A percentile compares a stretch with the other conserved stretches of the same genome.
Evolutionary conservation across 2,797 vertebrate genomes (phyloP).

Genomic region (Ibycter americanus): DNA sequence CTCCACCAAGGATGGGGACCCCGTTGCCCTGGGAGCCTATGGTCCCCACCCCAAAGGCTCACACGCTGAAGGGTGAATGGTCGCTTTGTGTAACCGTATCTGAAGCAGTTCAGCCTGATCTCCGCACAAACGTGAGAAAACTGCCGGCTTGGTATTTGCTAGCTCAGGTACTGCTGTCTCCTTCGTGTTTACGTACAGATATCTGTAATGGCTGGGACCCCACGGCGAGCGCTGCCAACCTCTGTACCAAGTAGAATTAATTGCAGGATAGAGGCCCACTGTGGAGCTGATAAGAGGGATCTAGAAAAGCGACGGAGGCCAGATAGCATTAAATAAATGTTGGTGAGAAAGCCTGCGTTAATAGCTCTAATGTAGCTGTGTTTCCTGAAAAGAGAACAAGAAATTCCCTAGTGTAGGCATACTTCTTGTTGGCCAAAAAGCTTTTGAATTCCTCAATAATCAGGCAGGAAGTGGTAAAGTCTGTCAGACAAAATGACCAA

Average conservation of each 20-base stretch:
- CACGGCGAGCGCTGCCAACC: rapidly evolving
- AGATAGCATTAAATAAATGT: slow-evolving; percentile 17
- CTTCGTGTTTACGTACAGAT: rapidly evolving
- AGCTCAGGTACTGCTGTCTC: background rate
- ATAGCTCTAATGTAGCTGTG: background rate
- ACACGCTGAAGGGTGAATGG: background rate
- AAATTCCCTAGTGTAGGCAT: slow-evolving; percentile 20
- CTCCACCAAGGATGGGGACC: background rate
- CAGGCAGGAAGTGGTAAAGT: slow-evolving; percentile 48
- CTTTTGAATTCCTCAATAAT: slow-evolving; percentile 33
- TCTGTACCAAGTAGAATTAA: background rate
- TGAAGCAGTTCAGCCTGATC: background rate
- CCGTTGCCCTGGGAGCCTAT: rapidly evolving
- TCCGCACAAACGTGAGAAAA: background rate
- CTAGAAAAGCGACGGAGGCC: background rate
- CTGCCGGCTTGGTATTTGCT: background rate
- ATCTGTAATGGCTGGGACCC: background rate
- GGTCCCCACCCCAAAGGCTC: background rate
- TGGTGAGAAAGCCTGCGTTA: background rate
- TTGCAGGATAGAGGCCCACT: background rate
- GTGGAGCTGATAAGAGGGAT: background rate
- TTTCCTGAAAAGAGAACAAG: slow-evolving; percentile 32
- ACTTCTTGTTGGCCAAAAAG: slow-evolving; percentile 1
- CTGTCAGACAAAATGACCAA: background rate
- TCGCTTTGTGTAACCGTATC: background rate